phyloP scores from a whole-genome alignment of 2,797 vertebrate genomes.

The Acanthornis magna region DNA sequence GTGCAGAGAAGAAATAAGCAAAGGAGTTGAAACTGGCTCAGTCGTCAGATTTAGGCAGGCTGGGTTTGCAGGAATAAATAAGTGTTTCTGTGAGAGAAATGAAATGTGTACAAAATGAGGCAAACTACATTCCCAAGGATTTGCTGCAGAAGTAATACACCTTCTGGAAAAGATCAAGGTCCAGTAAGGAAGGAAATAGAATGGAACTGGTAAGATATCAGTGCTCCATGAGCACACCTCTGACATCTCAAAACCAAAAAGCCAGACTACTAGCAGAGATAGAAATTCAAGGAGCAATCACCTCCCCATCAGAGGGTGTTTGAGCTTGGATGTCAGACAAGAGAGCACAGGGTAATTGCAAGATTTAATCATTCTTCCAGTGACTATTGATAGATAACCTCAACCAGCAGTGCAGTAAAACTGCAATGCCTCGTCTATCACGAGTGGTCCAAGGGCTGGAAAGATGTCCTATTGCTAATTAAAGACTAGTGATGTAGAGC shows the following conservation, averaged over 20 bases:
- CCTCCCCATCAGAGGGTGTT: background rate
- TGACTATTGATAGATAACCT: background rate
- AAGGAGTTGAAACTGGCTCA: background rate
- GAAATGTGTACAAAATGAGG: slow-evolving; percentile 11
- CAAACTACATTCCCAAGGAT: background rate
- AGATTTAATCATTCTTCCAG: slow-evolving; percentile 37
- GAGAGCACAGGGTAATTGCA: slow-evolving; percentile 7
- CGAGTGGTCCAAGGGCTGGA: background rate
- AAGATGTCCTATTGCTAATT: background rate
- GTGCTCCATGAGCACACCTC: background rate
- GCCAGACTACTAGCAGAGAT: background rate
- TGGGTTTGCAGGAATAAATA: background rate
- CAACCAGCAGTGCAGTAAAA: slow-evolving; percentile 22
- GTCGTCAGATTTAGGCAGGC: background rate
- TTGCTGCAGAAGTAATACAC: background rate
- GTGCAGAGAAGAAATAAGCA: slow-evolving; percentile 7
- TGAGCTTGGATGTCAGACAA: slow-evolving; percentile 14
- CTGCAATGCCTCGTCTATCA: slow-evolving; percentile 12
- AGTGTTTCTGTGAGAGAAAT: background rate
- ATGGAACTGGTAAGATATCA: background rate
- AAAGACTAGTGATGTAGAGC: slow-evolving; percentile 17
- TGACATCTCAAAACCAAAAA: background rate
- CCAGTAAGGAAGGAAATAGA: background rate
- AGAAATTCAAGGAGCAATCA: background rate
- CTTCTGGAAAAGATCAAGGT: background rate